Conservation (phyloP, 1,140 invertebrate genomes). For the Tribolium castaneum region DNA sequence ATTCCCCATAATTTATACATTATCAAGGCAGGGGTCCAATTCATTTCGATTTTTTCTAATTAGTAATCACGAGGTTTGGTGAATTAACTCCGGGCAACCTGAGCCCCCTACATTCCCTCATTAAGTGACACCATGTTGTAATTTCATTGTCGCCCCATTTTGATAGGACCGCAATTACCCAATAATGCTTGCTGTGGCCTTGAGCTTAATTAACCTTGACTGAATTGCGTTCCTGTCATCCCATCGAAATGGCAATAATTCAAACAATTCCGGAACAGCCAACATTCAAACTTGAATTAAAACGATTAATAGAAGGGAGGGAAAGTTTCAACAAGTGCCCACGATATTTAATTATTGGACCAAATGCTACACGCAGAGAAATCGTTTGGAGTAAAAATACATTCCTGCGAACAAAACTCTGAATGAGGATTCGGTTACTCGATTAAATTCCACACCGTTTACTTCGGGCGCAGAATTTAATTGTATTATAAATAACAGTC, state of each 20-base stretch:
- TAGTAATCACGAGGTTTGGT: not conserved
- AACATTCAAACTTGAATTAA: not conserved
- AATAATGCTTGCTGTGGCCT: not conserved
- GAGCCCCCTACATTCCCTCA: slow-evolving; percentile 1
- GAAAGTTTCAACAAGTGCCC: not conserved
- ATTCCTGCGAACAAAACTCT: not conserved
- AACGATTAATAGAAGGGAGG: not conserved
- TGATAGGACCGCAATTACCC: slow-evolving; percentile 21
- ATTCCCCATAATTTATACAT: not conserved
- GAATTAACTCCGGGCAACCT: not conserved
- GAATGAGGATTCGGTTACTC: not conserved
- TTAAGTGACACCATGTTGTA: not conserved
- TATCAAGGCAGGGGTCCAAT: not conserved
- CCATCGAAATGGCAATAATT: not conserved
- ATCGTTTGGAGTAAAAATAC: not conserved
- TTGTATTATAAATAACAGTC: not conserved
- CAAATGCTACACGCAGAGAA: not conserved
- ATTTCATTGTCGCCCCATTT: slow-evolving; percentile 2
- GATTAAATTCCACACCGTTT: not conserved
- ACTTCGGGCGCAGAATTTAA: not conserved
- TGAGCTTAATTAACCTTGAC: slow-evolving; percentile 17
- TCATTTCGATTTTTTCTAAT: not conserved
- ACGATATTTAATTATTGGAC: not conserved
- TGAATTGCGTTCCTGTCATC: slow-evolving; percentile 18
- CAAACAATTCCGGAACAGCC: not conserved